Base-by-base conservation (phyloP, 2,113 vertebrate species). In the Chaenogobius annularis region DNA sequence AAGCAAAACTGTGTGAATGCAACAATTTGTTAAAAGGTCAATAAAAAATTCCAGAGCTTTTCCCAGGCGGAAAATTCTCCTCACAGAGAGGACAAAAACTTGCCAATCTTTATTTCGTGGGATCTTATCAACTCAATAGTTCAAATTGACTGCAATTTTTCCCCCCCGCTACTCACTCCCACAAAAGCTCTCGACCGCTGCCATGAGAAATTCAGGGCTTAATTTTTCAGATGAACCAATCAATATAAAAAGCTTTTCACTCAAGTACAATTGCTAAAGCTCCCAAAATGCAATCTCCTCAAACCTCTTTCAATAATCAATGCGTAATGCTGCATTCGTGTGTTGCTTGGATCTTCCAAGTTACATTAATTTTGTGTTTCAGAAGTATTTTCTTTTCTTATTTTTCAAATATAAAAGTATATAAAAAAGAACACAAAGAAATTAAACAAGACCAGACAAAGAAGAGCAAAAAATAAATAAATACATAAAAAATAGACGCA, bases 11-110 rank as follows among this genome's bases (percentile, higher is more conserved):
- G 35, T 66, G 69, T 68, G 44, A 54, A 62, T 65, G 44, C 55
- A 62, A 63, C 66, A 19, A 46, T 75, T 71, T 75, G 61, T 74
- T 75, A 78, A 77, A 4, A 75, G 62, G 66, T 73, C 71, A 78
- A 7, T 59, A 79, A 74, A 75, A 44, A 66, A 69, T 71, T 72
- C 54, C 64, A 66, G 62, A 73, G 58, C 47, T 72, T 72, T 61
- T 77, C 54, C 15, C 15, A 23, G 62, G 54, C 59, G 64, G 40
- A 3, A 71, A 79, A 70, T 20, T 79, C 20, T 43, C 31, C 46
- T 73, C 54, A 26, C 59, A 62, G 52, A 64, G 46, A 71, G 72
- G 46, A 13, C 9, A 3, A 73, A 78, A 67, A 20, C 14, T 62
- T 22, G 47, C 63, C 13, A 10, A n/a, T 69, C 15, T 73, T 76